These are phyloP conservation scores for Charina bottae DNA, from an alignment of 2,113 vertebrate genomes.

Conservation along the genomic window DNA sequence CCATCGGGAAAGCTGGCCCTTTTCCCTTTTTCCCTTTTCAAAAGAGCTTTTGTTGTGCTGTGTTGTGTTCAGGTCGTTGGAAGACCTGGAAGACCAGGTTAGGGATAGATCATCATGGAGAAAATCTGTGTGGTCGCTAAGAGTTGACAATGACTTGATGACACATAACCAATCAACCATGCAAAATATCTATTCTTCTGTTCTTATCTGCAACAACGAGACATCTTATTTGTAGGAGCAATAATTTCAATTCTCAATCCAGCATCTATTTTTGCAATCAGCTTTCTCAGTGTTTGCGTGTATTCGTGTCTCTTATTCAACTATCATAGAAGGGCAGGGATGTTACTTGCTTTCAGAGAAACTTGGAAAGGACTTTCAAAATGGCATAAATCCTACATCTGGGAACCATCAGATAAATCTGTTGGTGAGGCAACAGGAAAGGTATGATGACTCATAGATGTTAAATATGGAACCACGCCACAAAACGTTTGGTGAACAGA, in stretches of 20 bases:
- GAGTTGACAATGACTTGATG: neutral
- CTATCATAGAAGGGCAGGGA: constrained; percentile 24
- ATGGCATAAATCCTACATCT: constrained; percentile 66
- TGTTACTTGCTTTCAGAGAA: constrained; percentile 58
- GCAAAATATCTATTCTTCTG: neutral
- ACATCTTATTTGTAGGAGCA: neutral
- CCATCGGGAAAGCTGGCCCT: neutral
- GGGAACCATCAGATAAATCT: constrained; percentile 68
- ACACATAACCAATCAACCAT: neutral
- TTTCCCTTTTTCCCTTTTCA: neutral
- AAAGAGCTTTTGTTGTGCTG: neutral
- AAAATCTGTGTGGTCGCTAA: neutral
- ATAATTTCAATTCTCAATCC: neutral
- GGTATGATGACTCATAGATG: constrained; percentile 73
- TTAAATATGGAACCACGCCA: constrained; percentile 62
- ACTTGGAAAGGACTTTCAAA: constrained; percentile 60
- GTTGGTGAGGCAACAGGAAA: constrained; percentile 72
- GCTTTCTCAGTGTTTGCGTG: constrained; percentile 24
- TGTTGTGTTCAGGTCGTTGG: neutral
- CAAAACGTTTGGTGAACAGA: constrained; percentile 61
- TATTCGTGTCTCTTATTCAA: constrained; percentile 44
- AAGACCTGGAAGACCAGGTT: neutral
- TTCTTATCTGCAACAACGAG: neutral
- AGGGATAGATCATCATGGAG: neutral
- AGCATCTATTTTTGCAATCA: neutral